A percentile compares a stretch with the other conserved stretches of the same genome.
Evolutionary conservation across 2,113 vertebrate genomes (phyloP).

Genomic region (Catharus bicknelli): DNA sequence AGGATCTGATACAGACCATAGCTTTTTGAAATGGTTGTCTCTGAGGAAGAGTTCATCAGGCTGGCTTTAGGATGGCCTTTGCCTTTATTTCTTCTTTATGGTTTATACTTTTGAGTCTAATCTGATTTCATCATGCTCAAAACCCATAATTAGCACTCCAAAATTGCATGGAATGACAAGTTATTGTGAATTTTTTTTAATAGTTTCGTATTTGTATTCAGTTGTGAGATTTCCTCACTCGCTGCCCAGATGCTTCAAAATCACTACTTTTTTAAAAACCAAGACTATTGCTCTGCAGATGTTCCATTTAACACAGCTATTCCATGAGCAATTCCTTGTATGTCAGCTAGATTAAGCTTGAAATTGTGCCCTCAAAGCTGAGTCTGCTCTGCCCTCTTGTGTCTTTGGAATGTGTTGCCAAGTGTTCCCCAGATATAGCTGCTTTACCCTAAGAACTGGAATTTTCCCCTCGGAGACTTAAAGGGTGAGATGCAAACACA

Average conservation of each 20-base stretch:
- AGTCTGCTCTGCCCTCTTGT: conserved; percentile 59
- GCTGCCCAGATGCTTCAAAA: background rate
- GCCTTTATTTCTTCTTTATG: background rate
- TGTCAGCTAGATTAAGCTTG: background rate
- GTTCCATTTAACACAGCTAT: background rate
- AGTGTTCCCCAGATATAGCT: background rate
- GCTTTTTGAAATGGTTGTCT: background rate
- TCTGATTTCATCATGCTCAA: background rate
- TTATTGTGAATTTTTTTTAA: background rate
- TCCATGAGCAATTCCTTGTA: background rate
- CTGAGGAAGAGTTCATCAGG: background rate
- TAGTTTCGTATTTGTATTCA: background rate
- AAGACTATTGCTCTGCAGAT: background rate
- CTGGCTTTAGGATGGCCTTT: background rate
- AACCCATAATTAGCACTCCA: background rate
- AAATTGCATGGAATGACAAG: background rate
- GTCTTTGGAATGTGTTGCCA: conserved; percentile 17
- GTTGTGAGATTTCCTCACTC: background rate
- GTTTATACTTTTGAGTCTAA: background rate
- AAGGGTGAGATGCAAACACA: background rate
- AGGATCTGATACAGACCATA: background rate
- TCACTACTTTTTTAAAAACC: background rate
- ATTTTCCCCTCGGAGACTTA: background rate
- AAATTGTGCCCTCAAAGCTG: background rate
- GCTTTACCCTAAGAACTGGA: background rate